phyloP scores from a whole-genome alignment of 2,888 invertebrate species.

The Apamea sordens region DNA sequence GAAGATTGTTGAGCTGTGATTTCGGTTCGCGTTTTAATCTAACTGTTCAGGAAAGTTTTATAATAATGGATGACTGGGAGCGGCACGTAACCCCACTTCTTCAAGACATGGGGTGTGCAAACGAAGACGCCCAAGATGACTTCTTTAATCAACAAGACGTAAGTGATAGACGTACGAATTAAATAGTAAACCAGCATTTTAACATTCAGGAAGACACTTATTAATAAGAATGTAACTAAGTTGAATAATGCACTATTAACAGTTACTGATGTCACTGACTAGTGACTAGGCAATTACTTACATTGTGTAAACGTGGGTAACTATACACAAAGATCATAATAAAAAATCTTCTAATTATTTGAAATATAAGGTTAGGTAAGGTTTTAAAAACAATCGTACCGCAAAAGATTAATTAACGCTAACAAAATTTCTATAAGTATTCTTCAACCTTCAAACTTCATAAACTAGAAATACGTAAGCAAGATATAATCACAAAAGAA shows the following conservation, averaged over 20 bases:
- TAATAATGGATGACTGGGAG: conserved; percentile 91
- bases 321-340: neutral
- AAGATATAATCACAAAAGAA: neutral
- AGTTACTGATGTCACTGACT: neutral
- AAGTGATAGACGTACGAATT: conserved; percentile 76
- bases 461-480: conserved; percentile 5
- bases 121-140: conserved; percentile 90
- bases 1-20: conserved; percentile 82
- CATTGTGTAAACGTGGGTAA: neutral
- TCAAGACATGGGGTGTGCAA: conserved; percentile 90
- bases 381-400: neutral
- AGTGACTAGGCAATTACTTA: neutral
- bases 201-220: neutral
- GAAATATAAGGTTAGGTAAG: neutral
- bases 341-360: neutral
- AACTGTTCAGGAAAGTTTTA: conserved; percentile 75
- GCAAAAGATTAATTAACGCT: conserved; percentile 8
- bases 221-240: neutral
- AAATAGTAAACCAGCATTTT: conserved; percentile 23
- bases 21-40: conserved; percentile 74
- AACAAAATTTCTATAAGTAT: conserved; percentile 22
- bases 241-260: neutral
- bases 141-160: conserved; percentile 91
- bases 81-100: conserved; percentile 90
- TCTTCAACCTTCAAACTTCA: neutral